Base-by-base conservation (phyloP, 2,113 vertebrate genomes). In the Malurus melanocephalus region DNA sequence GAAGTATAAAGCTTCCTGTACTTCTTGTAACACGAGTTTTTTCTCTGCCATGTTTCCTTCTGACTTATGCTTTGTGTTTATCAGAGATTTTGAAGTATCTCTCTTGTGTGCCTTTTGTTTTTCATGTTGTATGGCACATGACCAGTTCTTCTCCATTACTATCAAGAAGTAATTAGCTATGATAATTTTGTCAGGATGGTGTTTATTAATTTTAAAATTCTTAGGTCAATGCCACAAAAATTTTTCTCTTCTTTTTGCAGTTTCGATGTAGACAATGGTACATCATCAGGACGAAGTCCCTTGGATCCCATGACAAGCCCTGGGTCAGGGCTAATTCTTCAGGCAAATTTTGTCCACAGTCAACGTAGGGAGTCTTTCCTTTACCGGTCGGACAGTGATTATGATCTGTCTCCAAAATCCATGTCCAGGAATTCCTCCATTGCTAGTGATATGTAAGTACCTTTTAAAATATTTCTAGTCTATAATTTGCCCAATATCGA, bases 361-460 rank as follows among this genome's bases (percentile, higher is more conserved):
- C 99, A 99, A 93, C 98, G 99, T 64, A 98, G 99, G 93, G 99
- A 99, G 96, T 99, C 99, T 68, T 99, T 99, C 96, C 97, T 99
- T 73, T 99, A 99, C 94, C 98, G 99, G 80, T 99, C 99, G 2
- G 99, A 99, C 97, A 99, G 99, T 4, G 99, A 99, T 96, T 99
- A 99, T 96, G 99, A 99, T 96, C 98, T 99, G 89, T 99, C 99
- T 65, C 99, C 99, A 83, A 99, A 99, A 96, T 99, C 99, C 57
- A 99, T 99, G 98, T 99, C 99, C 91, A 97, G 99, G 86, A 99
- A 99, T 97, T 99, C 99, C 97, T 99, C 99, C 96, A 99, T 99
- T 86, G 99, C 99, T 95, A 99, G 99, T 96, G 99, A 99, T 95
- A 99, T 99, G 99, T 99, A 94, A 99, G 98, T 98, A 90, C 14